Base-by-base conservation (phyloP, 1,140 invertebrate genomes). In the Vollenhovia emeryi region DNA sequence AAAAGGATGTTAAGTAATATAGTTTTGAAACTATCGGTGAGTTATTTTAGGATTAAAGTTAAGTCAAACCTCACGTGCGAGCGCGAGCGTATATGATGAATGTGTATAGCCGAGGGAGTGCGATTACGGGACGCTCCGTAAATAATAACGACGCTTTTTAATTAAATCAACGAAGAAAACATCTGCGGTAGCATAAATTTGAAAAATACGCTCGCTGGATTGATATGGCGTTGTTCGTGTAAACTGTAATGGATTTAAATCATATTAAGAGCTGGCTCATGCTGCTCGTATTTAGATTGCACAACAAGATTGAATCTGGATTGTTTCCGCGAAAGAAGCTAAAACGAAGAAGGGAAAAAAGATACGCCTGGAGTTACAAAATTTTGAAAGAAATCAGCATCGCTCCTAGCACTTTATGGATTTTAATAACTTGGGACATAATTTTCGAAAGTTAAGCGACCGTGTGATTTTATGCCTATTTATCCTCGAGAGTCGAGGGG, bases 381-480 rank as follows among this genome's bases (percentile, higher is more conserved):
- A 21, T 43, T 57, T 69, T 11, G 1, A 43, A n/a, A 3, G 15
- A 13, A 18, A 36, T 50, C 8, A 3, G 30, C 33, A 62, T 79
- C 9, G 11, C 18, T 69, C 7, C 18, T 15, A n/a, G 3, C 18
- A 30, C 33, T 68, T 87, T 68, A 30, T n/a, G 45, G n/a, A 62
- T 9, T 24, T 50, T 36, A 40, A 60, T 6, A 52, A 36, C 13
- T 40, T 36, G 8, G n/a, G 9, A 45, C 1, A 13, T 11, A 43
- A 36, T 24, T 69, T 57, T 45, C 24, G 64, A 21, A 52, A 76
- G 55, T 64, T 15, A 45, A 9, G 18, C 73, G 40, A 40, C 40
- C 57, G 18, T 48, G 33, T 36, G 40, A 40, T 80, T 87, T 87
- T 83, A 45, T 83, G 71, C 69, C 48, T 78, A 90, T 90, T 90